A percentile compares a stretch with the other conserved stretches of the same genome.
These are phyloP conservation scores for Drosophila hawaiiensis DNA, from an alignment of 2,888 invertebrate species.

Conservation along the genomic window DNA sequence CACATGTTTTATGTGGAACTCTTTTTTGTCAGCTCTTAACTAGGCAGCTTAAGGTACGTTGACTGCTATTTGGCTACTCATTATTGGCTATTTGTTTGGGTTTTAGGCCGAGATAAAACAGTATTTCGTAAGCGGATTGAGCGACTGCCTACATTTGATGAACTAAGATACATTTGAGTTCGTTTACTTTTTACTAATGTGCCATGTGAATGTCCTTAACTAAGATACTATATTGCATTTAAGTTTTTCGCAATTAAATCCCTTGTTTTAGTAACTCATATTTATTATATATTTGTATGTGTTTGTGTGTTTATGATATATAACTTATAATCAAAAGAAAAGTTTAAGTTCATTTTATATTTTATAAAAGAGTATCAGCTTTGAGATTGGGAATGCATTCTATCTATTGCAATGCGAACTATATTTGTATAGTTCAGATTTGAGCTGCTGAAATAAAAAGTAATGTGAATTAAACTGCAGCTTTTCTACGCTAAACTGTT, in stretches of 20 bases:
- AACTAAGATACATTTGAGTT: background rate
- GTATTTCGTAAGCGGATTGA: slow-evolving; percentile 31
- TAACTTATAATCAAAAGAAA: background rate
- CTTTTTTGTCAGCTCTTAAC: background rate
- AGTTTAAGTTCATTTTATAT: background rate
- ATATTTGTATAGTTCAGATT: background rate
- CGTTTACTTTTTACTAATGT: background rate
- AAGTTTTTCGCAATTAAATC: background rate
- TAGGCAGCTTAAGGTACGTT: background rate
- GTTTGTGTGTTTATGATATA: background rate
- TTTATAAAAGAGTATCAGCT: background rate
- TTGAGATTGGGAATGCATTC: background rate
- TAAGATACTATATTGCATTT: background rate
- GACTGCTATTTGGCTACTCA: background rate
- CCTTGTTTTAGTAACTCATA: background rate
- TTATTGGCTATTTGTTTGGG: slow-evolving; percentile 1
- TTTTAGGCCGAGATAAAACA: background rate
- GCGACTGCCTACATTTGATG: background rate
- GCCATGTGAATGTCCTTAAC: background rate
- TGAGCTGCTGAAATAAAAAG: background rate
- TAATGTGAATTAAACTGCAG: background rate
- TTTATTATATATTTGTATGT: background rate
- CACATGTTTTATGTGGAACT: background rate
- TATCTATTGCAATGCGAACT: background rate
- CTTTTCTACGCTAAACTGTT: background rate